These are phyloP conservation scores for Gobiocypris rarus DNA, from an alignment of 2,113 vertebrate genomes.

Conservation along the genomic window DNA sequence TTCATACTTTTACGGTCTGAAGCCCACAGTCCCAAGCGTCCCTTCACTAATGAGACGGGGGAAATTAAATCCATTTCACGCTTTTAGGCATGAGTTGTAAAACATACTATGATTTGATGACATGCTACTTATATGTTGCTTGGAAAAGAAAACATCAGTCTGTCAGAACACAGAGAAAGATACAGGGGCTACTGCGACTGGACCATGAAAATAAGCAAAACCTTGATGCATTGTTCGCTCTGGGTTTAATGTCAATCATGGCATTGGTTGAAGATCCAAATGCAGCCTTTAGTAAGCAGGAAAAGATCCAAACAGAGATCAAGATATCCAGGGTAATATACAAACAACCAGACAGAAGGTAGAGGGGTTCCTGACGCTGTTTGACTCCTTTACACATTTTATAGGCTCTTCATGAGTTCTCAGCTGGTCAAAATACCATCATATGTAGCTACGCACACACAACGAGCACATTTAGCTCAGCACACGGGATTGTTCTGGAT, in stretches of 20 bases:
- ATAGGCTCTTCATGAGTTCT: no score
- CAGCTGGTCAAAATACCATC: no score
- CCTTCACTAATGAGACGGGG: neutral
- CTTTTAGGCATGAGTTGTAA: neutral
- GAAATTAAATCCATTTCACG: neutral
- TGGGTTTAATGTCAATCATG: neutral
- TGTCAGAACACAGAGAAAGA: neutral
- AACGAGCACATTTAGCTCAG: no score
- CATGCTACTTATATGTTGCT: neutral
- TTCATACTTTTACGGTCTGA: no score
- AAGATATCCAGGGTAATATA: no score
- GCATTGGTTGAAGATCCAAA: neutral
- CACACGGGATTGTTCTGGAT: no score
- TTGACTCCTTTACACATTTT: no score
- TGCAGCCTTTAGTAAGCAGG: no score
- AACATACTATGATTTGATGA: neutral
- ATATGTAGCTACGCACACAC: no score
- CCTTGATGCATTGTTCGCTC: neutral
- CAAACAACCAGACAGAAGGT: no score
- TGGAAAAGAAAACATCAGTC: neutral
- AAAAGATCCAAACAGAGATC: no score
- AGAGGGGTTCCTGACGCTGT: no score
- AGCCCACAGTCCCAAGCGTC: neutral
- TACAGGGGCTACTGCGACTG: neutral
- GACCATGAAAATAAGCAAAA: neutral